Evolutionary conservation across 2,797 vertebrate genomes (phyloP), one percentile per base, ranked within the genome.

Genomic region (Labeo calbasu): DNA sequence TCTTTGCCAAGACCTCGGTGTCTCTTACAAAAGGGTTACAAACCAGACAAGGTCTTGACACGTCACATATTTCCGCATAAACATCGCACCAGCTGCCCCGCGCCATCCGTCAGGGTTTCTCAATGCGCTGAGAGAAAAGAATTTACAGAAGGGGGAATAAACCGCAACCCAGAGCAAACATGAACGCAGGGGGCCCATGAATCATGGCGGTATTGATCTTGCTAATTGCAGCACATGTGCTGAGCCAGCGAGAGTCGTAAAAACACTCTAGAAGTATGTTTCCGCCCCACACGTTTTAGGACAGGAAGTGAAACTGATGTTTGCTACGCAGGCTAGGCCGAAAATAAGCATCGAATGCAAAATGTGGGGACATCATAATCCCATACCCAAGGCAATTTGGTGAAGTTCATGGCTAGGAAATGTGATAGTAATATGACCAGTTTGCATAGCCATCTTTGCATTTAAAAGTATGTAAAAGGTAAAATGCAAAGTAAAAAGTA

Each of bases 401-500:
- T 51, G 4, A 76, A 65, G 6, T 7, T 43, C 21, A 43, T 2
- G 28, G 40, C 59, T 21, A 59, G 28, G 43, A 65, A 65, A 75
- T 59, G 3, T 76, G 48, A 83, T 66, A 43, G 59, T 68, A 28
- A 28, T n/a, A n/a, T 15, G 21, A 6, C 32, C 21, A 7, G 21
- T 76, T 68, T 83, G 81, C 72, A 77, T 57, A 46, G 61, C 32
- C 59, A 46, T n/a, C 43, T 23, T 55, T 77, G 61, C 55, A 76
- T 77, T 65, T 68, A 80, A 68, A 68, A 11, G 5, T 36, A 69
- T 32, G 48, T 14, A 65, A 75, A 63, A 53, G 17, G 1, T 65
- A 19, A 75, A 79, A 79, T 69, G 63, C 78, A 81, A 81, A 81
- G 32, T 59, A 7, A 36, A 69, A 82, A 21, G 0, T 21, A 83